Conservation (phyloP, 2,888 invertebrate species). For the Hesperia comma region DNA sequence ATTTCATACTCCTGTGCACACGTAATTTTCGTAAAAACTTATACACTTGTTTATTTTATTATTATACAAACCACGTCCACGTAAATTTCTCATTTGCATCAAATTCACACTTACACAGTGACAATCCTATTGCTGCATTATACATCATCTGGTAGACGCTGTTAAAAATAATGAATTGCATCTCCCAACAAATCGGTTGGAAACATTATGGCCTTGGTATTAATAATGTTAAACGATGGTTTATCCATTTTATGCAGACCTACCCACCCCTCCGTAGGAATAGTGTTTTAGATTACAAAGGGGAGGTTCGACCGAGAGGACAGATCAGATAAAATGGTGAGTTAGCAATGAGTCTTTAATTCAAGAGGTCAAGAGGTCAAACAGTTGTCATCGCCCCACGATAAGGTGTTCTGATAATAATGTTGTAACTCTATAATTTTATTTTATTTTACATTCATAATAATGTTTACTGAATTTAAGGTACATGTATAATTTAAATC, state of each 20-base stretch:
- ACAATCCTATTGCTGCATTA: too few relatives aligned
- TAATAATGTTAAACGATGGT: conserved; percentile 16
- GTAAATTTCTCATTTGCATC: too few relatives aligned
- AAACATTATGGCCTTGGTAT: conserved; percentile 16
- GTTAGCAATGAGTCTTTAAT: conserved; percentile 58
- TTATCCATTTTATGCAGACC: conserved; percentile 15
- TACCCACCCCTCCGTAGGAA: neutral
- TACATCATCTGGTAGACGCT: neutral
- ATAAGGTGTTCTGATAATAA: conserved; percentile 52
- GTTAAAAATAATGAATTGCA: neutral
- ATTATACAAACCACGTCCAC: too few relatives aligned
- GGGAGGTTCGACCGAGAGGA: conserved; percentile 19
- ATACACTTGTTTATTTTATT: too few relatives aligned
- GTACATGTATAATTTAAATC: too few relatives aligned
- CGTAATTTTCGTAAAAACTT: too few relatives aligned
- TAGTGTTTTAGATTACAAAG: neutral
- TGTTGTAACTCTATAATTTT: conserved; percentile 45
- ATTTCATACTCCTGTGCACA: too few relatives aligned
- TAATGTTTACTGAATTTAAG: conserved; percentile 4
- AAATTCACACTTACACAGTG: too few relatives aligned
- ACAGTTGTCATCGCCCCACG: conserved; percentile 63
- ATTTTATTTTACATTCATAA: neutral
- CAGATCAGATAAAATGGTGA: conserved; percentile 50
- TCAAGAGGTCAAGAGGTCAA: conserved; percentile 61
- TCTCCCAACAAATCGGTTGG: conserved; percentile 3